A percentile compares a stretch with the other conserved stretches of the same genome.
Evolutionary conservation across 2,888 invertebrate genomes (phyloP).

Genomic region (Onthophagus sagittarius): DNA sequence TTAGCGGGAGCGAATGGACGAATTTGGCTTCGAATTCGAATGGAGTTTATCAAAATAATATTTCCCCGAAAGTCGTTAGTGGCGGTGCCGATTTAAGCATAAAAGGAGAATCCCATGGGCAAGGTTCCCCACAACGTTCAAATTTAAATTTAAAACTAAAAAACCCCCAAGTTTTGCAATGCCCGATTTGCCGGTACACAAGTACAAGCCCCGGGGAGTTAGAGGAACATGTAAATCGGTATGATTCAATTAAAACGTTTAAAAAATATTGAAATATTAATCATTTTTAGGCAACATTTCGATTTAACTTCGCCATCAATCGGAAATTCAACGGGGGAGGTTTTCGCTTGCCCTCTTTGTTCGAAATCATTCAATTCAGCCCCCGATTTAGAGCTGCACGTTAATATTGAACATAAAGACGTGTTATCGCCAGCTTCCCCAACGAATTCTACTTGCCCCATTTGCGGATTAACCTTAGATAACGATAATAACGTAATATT

Average conservation of each 20-base stretch:
- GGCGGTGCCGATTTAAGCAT: slow-evolving; percentile 46
- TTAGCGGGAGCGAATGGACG: neutral
- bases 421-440: slow-evolving; percentile 63
- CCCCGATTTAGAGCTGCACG: slow-evolving; percentile 79
- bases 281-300: slow-evolving; percentile 64
- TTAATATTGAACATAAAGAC: slow-evolving; percentile 80
- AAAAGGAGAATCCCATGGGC: slow-evolving; percentile 56
- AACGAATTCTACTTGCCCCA: slow-evolving; percentile 43
- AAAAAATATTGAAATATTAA: neutral
- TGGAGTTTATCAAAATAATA: slow-evolving; percentile 43
- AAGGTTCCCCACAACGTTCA: slow-evolving; percentile 71
- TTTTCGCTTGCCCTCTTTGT: slow-evolving; percentile 76
- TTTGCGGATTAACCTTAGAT: slow-evolving; percentile 50
- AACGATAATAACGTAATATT: slow-evolving; percentile 52
- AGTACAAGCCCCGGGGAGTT: slow-evolving; percentile 69
- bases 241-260: too few species aligned
- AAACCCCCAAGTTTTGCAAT: slow-evolving; percentile 57
- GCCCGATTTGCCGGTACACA: slow-evolving; percentile 73
- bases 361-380: slow-evolving; percentile 66
- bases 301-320: slow-evolving; percentile 74
- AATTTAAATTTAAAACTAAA: slow-evolving; percentile 67
- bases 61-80: slow-evolving; percentile 45
- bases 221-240: slow-evolving; percentile 76
- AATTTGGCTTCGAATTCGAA: slow-evolving; percentile 39
- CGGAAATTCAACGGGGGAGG: slow-evolving; percentile 49